Evolutionary conservation across 2,888 invertebrate genomes (phyloP), one percentile per base, ranked within the genome.

Genomic region (Cataglyphis albicans): DNA sequence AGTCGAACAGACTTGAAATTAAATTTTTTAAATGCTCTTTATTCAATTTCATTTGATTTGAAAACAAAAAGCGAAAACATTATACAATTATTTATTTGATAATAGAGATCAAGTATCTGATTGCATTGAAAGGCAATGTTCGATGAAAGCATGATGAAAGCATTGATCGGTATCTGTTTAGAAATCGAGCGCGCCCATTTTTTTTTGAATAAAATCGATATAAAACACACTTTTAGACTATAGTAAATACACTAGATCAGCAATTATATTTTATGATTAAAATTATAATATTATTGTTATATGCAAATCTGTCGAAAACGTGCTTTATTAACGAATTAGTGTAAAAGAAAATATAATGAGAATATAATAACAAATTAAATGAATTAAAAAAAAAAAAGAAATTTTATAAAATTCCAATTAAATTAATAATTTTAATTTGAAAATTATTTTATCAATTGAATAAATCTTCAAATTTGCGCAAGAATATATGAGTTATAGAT

Each of bases 141-240:
- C 29, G 35, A n/a, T 48, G 68, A 29, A 29, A 29, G 25, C n/a
- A 57, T 64, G 65, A 52, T 86, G 9, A 7, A 52, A 68, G 57
- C 80, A 81, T 81, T 48, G 73, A 65, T 57, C 82, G 44, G 64
- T 81, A 61, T 63, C 78, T 61, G 63, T 65, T 65, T 73, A 82
- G 63, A 81, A 86, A 73, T 87, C 80, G 74, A 74, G 41, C 72
- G 83, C 86, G 87, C 81, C 81, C 82, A 74, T 83, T 84, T 88
- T 81, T 78, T 81, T 83, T 78, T 67, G 63, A 57, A 76, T 48
- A 74, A 78, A 86, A 80, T 78, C 65, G 68, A 67, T 29, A 82
- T 55, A 87, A 70, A 88, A 84, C 32, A 81, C 9, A 35, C 18
- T 6, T 6, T 25, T 18, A 21, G 29, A 29, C 2, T 29, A 29